Base-by-base conservation (phyloP, 2,888 invertebrate species). In the Tachystola acroxantha region DNA sequence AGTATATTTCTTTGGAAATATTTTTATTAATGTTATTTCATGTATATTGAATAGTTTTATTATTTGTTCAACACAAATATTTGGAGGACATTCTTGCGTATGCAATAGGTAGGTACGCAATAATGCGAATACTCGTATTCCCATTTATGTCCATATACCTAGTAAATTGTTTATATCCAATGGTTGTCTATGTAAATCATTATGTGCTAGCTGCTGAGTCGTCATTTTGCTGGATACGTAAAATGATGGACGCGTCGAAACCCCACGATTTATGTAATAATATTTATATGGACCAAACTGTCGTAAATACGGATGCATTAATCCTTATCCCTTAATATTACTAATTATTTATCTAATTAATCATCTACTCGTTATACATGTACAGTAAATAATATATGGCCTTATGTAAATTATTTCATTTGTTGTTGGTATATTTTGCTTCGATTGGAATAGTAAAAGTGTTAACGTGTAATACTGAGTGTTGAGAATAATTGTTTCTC, bases 241-340 rank as follows among this genome's bases (percentile, higher is more conserved):
- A 36, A 36, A 14, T 29, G 11, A 31, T 36, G 39, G 39, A 39
- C 34, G 28, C 34, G 36, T 33, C 29, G 26, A 28, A 24, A n/a
- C 12, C 20, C 29, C 73, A 63, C 62, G 67, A 77, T 74, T 73
- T 68, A 81, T 68, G 77, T 82, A 82, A 79, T 80, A 81, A 82
- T 81, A 76, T 75, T 81, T 78, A 72, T 82, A 86, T 86, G 86
- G 86, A 86, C 86, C 86, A 86, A 86, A 82, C 79, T 82, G 79
- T 82, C 82, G 72, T 85, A 76, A 79, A 75, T 81, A 79, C 69
- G 79, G 80, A 84, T 72, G 67, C 74, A 81, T 82, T 77, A 78
- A 75, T 74, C 81, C 82, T 74, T 80, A 74, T 74, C 65, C 72
- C 66, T 70, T 81, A 80, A 79, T 79, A 73, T 79, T 77, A 80